Conservation (phyloP, 2,888 invertebrate genomes). For the Anaspis maculata region DNA sequence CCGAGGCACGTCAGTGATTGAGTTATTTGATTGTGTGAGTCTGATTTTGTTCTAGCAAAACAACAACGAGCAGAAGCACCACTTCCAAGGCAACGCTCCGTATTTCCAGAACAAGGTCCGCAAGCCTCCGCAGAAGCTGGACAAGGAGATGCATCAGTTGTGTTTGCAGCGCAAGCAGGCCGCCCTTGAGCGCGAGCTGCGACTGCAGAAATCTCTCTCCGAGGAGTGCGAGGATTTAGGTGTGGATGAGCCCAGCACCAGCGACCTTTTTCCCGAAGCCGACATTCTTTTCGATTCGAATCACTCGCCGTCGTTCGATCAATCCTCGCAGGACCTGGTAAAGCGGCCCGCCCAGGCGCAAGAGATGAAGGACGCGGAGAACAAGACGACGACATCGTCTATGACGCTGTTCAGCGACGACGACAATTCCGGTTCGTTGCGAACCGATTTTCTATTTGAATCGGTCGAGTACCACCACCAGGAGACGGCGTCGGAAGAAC, state of each 20-base stretch:
- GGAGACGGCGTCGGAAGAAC: constrained; percentile 29
- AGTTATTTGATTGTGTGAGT: no score
- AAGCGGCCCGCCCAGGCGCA: constrained; percentile 21
- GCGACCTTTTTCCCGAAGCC: constrained; percentile 70
- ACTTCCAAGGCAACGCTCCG: constrained; percentile 29
- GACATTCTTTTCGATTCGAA: constrained; percentile 65
- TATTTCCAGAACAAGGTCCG: constrained; percentile 34
- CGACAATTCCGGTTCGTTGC: constrained; percentile 32
- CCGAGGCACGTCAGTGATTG: no score
- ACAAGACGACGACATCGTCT: constrained; percentile 36
- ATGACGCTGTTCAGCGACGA: constrained; percentile 38
- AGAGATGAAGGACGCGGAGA: constrained; percentile 33
- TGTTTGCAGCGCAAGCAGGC: constrained; percentile 43
- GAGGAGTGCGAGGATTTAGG: constrained; percentile 74
- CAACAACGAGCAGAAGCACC: constrained; percentile 24
- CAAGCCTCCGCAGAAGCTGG: constrained; percentile 26
- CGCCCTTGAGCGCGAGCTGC: constrained; percentile 48
- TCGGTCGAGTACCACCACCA: constrained; percentile 36
- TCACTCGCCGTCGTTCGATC: constrained; percentile 59
- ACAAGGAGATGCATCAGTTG: constrained; percentile 36
- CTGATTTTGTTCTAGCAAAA: constrained; percentile 24
- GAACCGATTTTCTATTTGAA: constrained; percentile 38
- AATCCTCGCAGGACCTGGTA: constrained; percentile 44
- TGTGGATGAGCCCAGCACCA: constrained; percentile 71
- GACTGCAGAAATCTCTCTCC: constrained; percentile 61